A percentile compares a stretch with the other conserved stretches of the same genome.
Conservation (phyloP, 1,140 invertebrate species). For the Microplitis demolitor region DNA sequence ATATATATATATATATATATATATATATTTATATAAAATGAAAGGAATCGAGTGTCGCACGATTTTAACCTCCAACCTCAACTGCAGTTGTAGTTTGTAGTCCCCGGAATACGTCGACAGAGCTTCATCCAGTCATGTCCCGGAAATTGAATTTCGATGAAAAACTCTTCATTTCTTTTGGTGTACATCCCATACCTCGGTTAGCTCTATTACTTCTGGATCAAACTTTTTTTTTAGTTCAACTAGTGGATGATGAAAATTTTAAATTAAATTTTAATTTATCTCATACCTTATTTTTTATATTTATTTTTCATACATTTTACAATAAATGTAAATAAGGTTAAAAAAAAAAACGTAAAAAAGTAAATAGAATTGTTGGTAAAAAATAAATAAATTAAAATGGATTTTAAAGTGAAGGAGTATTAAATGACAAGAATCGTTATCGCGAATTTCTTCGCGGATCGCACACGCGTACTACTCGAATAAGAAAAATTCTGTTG, state of each 20-base stretch:
- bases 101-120: neutral
- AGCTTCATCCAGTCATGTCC: conserved; percentile 19
- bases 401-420: neutral
- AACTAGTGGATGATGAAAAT: neutral
- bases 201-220: conserved; percentile 14
- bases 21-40: neutral
- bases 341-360: too few species aligned
- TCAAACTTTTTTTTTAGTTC: conserved; percentile 7
- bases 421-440: conserved; percentile 1
- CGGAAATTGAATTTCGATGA: conserved; percentile 29
- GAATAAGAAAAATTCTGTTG: neutral
- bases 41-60: conserved; percentile 19
- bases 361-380: too few species aligned
- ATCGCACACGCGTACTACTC: neutral
- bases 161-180: conserved; percentile 18
- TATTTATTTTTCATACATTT: too few species aligned
- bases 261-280: neutral
- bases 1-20: neutral
- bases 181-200: neutral
- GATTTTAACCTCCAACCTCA: conserved; percentile 6
- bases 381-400: too few species aligned
- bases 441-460: neutral
- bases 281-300: neutral
- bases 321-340: neutral
- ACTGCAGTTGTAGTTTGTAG: neutral